Conservation (phyloP, 2,888 invertebrate species). For the Pseudeuparius sepicola region DNA sequence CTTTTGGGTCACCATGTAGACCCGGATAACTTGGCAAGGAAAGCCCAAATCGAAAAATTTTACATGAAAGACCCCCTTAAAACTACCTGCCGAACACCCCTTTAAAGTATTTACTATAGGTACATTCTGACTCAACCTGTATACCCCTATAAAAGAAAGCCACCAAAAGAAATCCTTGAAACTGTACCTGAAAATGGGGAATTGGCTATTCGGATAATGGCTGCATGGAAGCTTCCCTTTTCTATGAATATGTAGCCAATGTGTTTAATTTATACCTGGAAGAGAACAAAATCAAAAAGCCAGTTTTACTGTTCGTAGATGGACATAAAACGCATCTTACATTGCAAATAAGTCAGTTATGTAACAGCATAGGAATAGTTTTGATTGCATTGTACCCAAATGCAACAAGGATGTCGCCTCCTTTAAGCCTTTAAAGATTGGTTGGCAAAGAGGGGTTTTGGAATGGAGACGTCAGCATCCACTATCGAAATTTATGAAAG, state of each 20-base stretch:
- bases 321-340: no score
- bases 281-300: no score
- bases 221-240: background rate
- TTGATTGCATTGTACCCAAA: constrained; percentile 25
- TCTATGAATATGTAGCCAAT: constrained; percentile 5
- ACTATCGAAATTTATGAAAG: background rate
- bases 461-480: background rate
- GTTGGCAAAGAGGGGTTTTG: constrained; percentile 22
- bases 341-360: constrained; percentile 6
- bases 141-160: constrained; percentile 3
- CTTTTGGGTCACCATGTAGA: no score
- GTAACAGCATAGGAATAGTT: constrained; percentile 15
- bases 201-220: constrained; percentile 3
- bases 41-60: no score
- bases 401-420: constrained; percentile 26
- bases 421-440: constrained; percentile 22
- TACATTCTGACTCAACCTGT: no score
- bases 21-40: no score
- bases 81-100: no score
- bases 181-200: no score
- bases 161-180: constrained; percentile 1
- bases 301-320: background rate
- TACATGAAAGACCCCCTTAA: no score
- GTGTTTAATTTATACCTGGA: background rate
- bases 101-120: no score